Evolutionary conservation across 2,888 invertebrate species (phyloP), one percentile per base, ranked within the genome.

Genomic region (Tachystola acroxantha): DNA sequence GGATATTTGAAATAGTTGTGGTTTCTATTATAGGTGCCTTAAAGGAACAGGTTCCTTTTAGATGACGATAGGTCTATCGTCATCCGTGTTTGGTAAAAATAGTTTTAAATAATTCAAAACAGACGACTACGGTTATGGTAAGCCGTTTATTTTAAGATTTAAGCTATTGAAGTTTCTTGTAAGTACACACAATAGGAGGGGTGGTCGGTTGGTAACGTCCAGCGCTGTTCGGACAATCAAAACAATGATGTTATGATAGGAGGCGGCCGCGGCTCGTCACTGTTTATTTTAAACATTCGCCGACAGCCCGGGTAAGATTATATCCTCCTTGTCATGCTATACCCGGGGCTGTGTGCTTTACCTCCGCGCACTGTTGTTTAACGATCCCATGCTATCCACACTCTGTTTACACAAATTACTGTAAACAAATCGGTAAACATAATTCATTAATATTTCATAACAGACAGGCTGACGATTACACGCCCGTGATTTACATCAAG

Each of bases 211-310:
- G 20, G 26, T 10, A 22, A 11, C 28, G 53, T 50, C 60, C 50
- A 56, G 48, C 54, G 48, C 45, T 50, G 54, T 61, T 53, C 57
- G 59, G 60, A 60, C 64, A 75, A 74, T 70, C 68, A 80, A 73
- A 82, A 82, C 80, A 84, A 74, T 69, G 58, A 63, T 81, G 77
- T 85, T 85, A 64, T 84, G 81, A 76, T 80, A 82, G 82, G 73
- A 68, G 56, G 53, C 62, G 54, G 63, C 50, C 59, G 51, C 51
- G 46, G 57, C 51, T 48, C 49, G 53, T 53, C 54, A 42, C 43
- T 81, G 81, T 85, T 81, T 81, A 77, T 70, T 79, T 77, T 76
- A 76, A 79, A 81, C 74, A 75, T 69, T 68, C 61, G 50, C 61
- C 58, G 68, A 50, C 63, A 57, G 61, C 55, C 56, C 47, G 52